Evolutionary conservation across 2,797 vertebrate genomes (phyloP).

Genomic region (Pachyuromys duprasi): DNA sequence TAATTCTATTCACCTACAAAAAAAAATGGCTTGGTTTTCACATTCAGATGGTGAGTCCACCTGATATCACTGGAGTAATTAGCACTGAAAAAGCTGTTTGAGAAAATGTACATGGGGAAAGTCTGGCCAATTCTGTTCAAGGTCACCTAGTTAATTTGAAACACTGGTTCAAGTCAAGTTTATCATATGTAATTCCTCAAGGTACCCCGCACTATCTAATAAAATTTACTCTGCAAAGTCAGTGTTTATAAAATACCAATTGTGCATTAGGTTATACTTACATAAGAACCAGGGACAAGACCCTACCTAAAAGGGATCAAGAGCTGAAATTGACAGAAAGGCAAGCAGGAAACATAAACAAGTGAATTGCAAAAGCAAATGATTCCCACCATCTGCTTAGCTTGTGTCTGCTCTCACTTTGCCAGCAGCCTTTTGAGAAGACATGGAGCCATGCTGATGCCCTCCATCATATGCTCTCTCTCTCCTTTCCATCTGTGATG

Average conservation of each 20-base stretch:
- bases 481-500: conserved; percentile 64
- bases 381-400: conserved; percentile 76
- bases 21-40: conserved; percentile 75
- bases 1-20: conserved; percentile 74
- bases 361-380: conserved; percentile 56
- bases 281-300: conserved; percentile 55
- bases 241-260: conserved; percentile 50
- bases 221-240: conserved; percentile 5
- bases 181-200: conserved; percentile 50
- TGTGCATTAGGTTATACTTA: neutral
- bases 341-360: conserved; percentile 62
- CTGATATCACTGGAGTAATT: conserved; percentile 82
- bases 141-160: conserved; percentile 72
- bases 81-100: conserved; percentile 73
- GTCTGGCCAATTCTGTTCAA: conserved; percentile 69
- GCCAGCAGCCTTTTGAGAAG: conserved; percentile 80
- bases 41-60: conserved; percentile 81
- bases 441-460: conserved; percentile 62
- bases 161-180: conserved; percentile 67
- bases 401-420: conserved; percentile 57
- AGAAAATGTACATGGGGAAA: conserved; percentile 59
- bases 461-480: conserved; percentile 21
- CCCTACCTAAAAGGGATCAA: neutral
- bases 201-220: neutral
- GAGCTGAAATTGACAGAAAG: conserved; percentile 60